phyloP scores from a whole-genome alignment of 2,888 invertebrate genomes.

The Polymixis flavicincta region DNA sequence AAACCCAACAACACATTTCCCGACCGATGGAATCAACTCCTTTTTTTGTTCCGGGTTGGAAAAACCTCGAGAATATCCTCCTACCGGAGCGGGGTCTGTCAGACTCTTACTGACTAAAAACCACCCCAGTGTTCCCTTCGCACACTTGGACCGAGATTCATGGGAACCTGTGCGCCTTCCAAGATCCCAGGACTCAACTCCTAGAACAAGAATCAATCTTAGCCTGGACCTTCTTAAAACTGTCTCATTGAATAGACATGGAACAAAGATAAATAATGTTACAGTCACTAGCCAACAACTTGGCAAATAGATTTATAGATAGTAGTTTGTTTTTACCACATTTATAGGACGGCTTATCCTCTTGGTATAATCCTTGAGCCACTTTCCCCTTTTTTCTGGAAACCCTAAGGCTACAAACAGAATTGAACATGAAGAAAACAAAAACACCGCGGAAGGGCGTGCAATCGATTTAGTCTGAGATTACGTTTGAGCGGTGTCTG shows the following conservation, averaged over 20 bases:
- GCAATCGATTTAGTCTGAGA: conserved; percentile 40
- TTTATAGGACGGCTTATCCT: neutral
- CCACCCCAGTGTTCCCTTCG: too few species aligned
- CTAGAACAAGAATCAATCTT: neutral
- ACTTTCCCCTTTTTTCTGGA: neutral
- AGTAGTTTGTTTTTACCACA: conserved; percentile 3
- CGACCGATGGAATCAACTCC: neutral
- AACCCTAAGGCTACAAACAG: conserved; percentile 30
- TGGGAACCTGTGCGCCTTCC: too few species aligned
- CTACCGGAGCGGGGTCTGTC: too few species aligned
- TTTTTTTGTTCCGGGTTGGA: too few species aligned
- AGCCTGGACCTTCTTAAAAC: neutral
- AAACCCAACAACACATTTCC: neutral
- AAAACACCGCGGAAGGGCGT: conserved; percentile 27
- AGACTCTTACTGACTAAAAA: too few species aligned
- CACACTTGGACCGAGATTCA: too few species aligned
- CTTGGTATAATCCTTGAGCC: neutral
- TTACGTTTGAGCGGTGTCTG: conserved; percentile 14
- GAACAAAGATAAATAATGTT: neutral
- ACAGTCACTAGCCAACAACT: neutral
- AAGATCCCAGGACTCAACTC: neutral
- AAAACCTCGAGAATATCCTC: too few species aligned
- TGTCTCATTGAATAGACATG: neutral
- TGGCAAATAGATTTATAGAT: conserved; percentile 4
- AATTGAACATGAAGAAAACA: conserved; percentile 24